Conservation (phyloP, 1,140 invertebrate genomes). For the Scylla paramamosain region DNA sequence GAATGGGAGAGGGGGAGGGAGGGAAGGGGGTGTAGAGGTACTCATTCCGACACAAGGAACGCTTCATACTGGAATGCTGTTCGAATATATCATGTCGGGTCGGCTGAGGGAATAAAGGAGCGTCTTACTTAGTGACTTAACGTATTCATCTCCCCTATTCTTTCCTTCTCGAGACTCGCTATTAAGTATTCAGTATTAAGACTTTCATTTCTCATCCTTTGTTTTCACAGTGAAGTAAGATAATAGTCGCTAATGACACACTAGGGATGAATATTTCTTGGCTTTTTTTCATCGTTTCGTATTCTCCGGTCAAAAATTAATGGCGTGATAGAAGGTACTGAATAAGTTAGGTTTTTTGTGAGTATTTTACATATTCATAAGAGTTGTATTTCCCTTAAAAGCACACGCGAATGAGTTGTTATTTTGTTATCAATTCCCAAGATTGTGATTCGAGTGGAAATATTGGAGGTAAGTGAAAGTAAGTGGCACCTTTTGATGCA, state of each 20-base stretch:
- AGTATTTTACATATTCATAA: too few relatives aligned
- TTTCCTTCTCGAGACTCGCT: neutral
- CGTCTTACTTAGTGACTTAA: neutral
- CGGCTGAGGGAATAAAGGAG: neutral
- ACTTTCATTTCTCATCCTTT: slow-evolving; percentile 5
- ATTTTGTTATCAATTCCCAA: too few relatives aligned
- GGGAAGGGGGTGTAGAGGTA: neutral
- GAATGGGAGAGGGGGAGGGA: neutral
- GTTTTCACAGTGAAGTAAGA: neutral
- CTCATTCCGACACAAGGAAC: neutral
- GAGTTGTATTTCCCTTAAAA: too few relatives aligned
- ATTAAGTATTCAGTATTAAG: neutral
- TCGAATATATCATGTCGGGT: neutral
- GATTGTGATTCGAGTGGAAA: neutral
- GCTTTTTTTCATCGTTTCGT: neutral
- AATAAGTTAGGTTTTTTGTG: too few relatives aligned
- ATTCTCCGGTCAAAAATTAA: too few relatives aligned
- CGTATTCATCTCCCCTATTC: neutral
- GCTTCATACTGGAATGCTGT: neutral
- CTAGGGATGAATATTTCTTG: neutral
- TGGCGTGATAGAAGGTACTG: too few relatives aligned
- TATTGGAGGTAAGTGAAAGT: too few relatives aligned
- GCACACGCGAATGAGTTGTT: too few relatives aligned
- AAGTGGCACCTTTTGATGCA: too few relatives aligned
- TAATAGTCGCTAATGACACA: neutral